Evolutionary conservation across 2,797 vertebrate species (phyloP), one percentile per base, ranked within the genome.

Genomic region (Menidia menidia): DNA sequence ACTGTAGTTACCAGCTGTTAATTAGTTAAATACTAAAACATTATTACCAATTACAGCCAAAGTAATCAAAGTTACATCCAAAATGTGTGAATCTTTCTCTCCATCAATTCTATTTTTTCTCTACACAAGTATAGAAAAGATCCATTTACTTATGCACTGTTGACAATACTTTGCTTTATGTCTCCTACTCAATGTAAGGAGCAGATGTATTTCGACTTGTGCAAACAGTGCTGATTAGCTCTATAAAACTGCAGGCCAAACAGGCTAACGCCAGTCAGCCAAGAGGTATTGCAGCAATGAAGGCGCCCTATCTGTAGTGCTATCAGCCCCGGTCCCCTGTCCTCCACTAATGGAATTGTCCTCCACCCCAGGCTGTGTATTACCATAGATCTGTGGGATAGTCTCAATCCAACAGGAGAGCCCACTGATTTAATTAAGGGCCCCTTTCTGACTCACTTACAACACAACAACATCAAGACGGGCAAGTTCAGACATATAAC

Each of bases 321-420:
- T 81, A 90, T 92, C 92, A 82, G 83, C 83, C 72, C 64, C 64
- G 63, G 75, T 75, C 80, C 18, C 83, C 87, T 87, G 87, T 88
- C 83, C 87, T 82, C 80, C 87, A 85, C 88, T 95, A 94, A 95
- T 94, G 89, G 90, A 92, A 94, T 93, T 91, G 91, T 90, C 88
- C 77, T 87, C 85, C 89, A 86, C 90, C 87, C 84, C 80, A 67
- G 91, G 92, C 89, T 83, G 74, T 82, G 83, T 92, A 92, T 93
- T 93, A 93, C 87, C 91, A 93, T 93, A 92, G 93, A 94, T 93
- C 91, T 93, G 89, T 86, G 92, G 93, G 85, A 91, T 91, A 89
- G 90, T 89, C 87, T 90, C 86, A 86, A 88, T 90, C 81, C 79
- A 86, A 87, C 85, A 88, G 89, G 87, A 92, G 88, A 88, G 88